Evolutionary conservation across 2,888 invertebrate species (phyloP), one percentile per base, ranked within the genome.

Genomic region (Leucophenga maculata): DNA sequence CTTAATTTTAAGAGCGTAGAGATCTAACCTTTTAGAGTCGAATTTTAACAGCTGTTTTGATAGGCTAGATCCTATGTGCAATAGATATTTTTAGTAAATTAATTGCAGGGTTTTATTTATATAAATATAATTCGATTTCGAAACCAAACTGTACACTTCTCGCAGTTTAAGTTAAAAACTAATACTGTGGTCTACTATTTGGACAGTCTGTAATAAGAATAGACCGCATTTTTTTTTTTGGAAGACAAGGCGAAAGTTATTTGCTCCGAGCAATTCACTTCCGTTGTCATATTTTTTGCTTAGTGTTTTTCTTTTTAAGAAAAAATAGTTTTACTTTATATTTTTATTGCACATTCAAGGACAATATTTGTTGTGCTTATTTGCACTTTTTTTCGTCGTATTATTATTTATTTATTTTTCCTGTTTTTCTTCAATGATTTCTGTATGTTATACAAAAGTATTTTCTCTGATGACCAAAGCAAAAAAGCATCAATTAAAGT

Each of bases 231-330:
- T 31, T 48, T 16, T 50, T 39, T 8, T 39, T 39, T 39, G 39
- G 39, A 39, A n/a, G 50, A 22, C 65, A 50, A 65, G 48, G 65
- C 65, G 26, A 48, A 60, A 39, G 64, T 44, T 18, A 46, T 26
- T 8, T 48, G 26, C 39, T 22, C 14, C 1, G 11, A 31, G 59
- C 32, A 16, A 32, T 60, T 60, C 22, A 4, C n/a, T 60, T 60
- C 59, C 59, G 59, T 26, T 46, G 14, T 64, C 22, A 20, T 57
- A 22, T 57, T 26, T 18, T 31, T 39, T n/a, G n/a, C 31, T 60
- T 39, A 39, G 31, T 32, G 60, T 16, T 39, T 14, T 44, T 39
- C 32, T 26, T 60, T 39, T 60, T 60, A 11, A 50, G 50, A n/a
- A 50, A n/a, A 50, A 50, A 50, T 50, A 32, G 32, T 32, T 32